Conservation (phyloP, 2,888 invertebrate genomes). For the Eremobia ochroleuca region DNA sequence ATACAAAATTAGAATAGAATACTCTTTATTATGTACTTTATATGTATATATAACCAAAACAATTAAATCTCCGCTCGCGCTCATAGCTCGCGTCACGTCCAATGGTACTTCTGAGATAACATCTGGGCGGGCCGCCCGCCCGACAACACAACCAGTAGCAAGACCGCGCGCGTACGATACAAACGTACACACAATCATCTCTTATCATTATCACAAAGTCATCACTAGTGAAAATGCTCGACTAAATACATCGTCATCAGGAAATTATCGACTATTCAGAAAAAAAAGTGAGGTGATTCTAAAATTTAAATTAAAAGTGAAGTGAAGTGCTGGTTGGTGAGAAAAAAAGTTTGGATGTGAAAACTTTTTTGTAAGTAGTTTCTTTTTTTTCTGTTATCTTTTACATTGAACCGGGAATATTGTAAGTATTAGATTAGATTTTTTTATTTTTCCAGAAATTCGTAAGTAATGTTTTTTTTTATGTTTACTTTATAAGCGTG, state of each 20-base stretch:
- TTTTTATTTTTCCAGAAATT: not conserved
- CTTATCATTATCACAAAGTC: constrained; percentile 42
- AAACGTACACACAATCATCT: constrained; percentile 73
- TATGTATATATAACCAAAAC: not conserved
- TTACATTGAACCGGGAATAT: constrained; percentile 1
- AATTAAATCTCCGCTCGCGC: constrained; percentile 35
- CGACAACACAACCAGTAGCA: constrained; percentile 78
- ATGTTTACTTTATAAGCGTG: not conserved
- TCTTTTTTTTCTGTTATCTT: constrained; percentile 39
- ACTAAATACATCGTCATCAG: constrained; percentile 21
- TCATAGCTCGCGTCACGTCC: constrained; percentile 34
- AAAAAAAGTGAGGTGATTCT: constrained; percentile 43
- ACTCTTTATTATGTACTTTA: not conserved
- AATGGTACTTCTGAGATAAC: constrained; percentile 78
- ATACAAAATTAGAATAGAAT: not conserved
- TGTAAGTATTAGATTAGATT: constrained; percentile 4
- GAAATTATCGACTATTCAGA: constrained; percentile 34
- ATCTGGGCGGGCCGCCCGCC: constrained; percentile 86
- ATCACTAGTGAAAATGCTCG: constrained; percentile 59
- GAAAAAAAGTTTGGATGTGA: constrained; percentile 73
- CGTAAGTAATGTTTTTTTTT: not conserved
- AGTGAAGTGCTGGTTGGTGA: constrained; percentile 68
- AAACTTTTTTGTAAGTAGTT: constrained; percentile 74
- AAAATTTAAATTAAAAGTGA: constrained; percentile 63
- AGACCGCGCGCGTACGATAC: constrained; percentile 76